Base-by-base conservation (phyloP, 2,113 vertebrate species). In the Melierax canorus region DNA sequence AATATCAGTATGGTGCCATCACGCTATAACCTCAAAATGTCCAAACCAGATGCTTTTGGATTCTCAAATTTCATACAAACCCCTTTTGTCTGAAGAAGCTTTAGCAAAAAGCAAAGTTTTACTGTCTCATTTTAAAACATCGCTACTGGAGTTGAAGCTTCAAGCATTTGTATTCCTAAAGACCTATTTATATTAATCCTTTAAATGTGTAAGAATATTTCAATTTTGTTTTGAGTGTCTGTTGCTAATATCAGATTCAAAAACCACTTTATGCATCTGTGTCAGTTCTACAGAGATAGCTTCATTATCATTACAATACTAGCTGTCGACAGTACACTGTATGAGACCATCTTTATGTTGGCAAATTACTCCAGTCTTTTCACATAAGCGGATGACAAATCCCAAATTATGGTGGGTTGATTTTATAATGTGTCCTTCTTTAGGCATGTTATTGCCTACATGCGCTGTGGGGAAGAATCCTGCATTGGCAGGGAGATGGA, bases 231-330 rank as follows among this genome's bases (percentile, higher is more conserved):
- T 97, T 82, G 95, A 91, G 91, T 83, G 85, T 92, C 94, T 97
- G 92, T 96, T 96, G 90, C 93, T 97, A 95, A 97, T 96, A 97
- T 94, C 88, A 86, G 89, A 97, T 96, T 94, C 88, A 94, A 88
- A 96, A 94, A 64, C 45, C 92, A 86, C 96, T 98, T 97, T 95
- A 90, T 92, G 90, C 91, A 58, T 97, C 71, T 88, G 50, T 96
- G 96, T 96, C 96, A 95, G 51, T 95, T 85, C 92, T 88, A 63
- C 80, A 78, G 83, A 94, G 96, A 94, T 92, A 88, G 92, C 91
- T 97, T 98, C 96, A 98, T 97, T 97, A 97, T 66, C 97, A 98
- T 98, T 62, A 97, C 96, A 98, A 97, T 97, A 16, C 91, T 95
- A 87, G 94, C 97, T 97, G 97, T 98, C 94, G 48, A 91, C 96